Conservation (phyloP, 1,140 invertebrate species). For the Nephila pilipes region DNA sequence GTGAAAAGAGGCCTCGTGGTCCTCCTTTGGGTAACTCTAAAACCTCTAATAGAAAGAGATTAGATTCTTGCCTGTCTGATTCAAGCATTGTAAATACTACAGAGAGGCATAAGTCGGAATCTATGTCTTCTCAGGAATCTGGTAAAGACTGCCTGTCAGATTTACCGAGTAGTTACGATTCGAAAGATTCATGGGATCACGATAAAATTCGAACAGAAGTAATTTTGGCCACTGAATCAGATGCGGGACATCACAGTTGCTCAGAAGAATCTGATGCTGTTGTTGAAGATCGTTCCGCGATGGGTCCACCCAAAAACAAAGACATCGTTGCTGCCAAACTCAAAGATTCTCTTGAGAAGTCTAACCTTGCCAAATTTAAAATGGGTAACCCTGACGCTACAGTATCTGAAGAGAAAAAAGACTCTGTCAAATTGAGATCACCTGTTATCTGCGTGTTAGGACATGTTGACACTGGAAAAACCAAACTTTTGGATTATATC, state of each 20-base stretch:
- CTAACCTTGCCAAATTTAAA: slow-evolving; percentile 14
- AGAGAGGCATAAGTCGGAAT: slow-evolving; percentile 71
- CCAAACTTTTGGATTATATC: slow-evolving; percentile 96
- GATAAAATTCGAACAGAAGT: background rate
- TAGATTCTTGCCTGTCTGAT: slow-evolving; percentile 74
- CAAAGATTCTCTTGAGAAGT: background rate
- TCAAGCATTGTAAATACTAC: slow-evolving; percentile 59
- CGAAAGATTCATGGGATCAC: slow-evolving; percentile 43
- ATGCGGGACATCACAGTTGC: slow-evolving; percentile 13
- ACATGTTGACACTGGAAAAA: slow-evolving; percentile 99
- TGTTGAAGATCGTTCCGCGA: background rate
- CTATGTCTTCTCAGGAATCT: slow-evolving; percentile 70
- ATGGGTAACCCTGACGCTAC: slow-evolving; percentile 87
- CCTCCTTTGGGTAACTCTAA: slow-evolving; percentile 15
- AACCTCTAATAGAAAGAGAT: slow-evolving; percentile 47
- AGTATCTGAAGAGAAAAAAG: slow-evolving; percentile 89
- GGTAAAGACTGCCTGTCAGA: slow-evolving; percentile 31
- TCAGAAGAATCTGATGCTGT: slow-evolving; percentile 54
- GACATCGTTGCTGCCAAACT: background rate
- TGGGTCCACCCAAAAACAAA: background rate
- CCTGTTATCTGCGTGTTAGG: slow-evolving; percentile 99
- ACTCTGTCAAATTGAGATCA: slow-evolving; percentile 87
- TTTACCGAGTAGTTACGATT: slow-evolving; percentile 63
- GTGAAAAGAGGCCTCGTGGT: slow-evolving; percentile 70
- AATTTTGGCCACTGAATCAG: background rate